Conservation (phyloP, 2,888 invertebrate genomes). For the Standfussiana lucernea region DNA sequence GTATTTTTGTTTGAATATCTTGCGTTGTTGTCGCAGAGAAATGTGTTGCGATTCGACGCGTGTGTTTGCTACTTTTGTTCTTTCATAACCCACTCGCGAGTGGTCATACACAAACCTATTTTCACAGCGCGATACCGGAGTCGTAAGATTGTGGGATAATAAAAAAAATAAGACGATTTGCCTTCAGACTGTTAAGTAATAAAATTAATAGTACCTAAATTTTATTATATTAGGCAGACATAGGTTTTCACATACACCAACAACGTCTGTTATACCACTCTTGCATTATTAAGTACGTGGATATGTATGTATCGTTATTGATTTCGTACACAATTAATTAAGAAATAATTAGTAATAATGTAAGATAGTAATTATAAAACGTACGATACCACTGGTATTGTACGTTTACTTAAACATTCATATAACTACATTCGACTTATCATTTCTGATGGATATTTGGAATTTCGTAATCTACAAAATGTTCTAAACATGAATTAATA, state of each 20-base stretch:
- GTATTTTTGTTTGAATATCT: slow-evolving; percentile 69
- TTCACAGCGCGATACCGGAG: slow-evolving; percentile 73
- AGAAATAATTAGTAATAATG: slow-evolving; percentile 63
- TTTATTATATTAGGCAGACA: slow-evolving; percentile 33
- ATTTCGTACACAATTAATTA: slow-evolving; percentile 64
- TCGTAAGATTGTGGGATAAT: slow-evolving; percentile 66
- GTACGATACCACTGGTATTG: slow-evolving; percentile 37
- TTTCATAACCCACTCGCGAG: slow-evolving; percentile 79
- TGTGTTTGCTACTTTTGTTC: slow-evolving; percentile 88
- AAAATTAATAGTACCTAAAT: slow-evolving; percentile 49
- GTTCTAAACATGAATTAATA: slow-evolving; percentile 21
- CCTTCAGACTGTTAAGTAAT: slow-evolving; percentile 38
- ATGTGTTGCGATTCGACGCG: slow-evolving; percentile 85
- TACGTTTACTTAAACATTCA: slow-evolving; percentile 44
- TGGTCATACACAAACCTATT: slow-evolving; percentile 82
- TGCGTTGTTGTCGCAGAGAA: slow-evolving; percentile 80
- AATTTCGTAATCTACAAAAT: slow-evolving; percentile 27
- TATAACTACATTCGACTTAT: slow-evolving; percentile 22
- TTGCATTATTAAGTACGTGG: slow-evolving; percentile 53
- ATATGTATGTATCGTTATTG: slow-evolving; percentile 49
- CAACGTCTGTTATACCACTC: slow-evolving; percentile 9
- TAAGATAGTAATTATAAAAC: slow-evolving; percentile 55
- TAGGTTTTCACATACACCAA: slow-evolving; percentile 34
- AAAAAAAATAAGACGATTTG: slow-evolving; percentile 58
- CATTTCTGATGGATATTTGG: slow-evolving; percentile 43